These are phyloP conservation scores for Atherinosoma microstoma DNA, from an alignment of 2,797 vertebrate genomes.

Conservation along the genomic window DNA sequence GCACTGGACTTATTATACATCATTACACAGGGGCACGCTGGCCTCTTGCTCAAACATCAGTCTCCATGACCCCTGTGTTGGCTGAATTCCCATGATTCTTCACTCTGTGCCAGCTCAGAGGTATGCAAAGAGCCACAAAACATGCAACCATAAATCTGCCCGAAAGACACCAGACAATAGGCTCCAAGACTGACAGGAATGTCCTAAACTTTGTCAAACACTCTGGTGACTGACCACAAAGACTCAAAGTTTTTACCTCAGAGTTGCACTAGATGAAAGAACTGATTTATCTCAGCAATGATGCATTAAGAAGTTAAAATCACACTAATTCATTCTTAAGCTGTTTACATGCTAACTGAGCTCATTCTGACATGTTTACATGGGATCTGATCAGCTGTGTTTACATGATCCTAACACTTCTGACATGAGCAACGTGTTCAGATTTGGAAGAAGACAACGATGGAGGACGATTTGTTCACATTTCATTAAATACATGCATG, in stretches of 20 bases:
- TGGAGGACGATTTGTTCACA: too few species aligned
- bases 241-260: not conserved
- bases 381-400: too few species aligned
- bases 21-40: not conserved
- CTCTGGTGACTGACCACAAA: too few species aligned
- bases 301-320: not conserved
- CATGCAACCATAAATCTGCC: not conserved
- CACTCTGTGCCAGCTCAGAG: not conserved
- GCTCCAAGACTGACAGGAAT: slow-evolving; percentile 1
- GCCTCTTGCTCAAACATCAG: not conserved
- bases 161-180: slow-evolving; percentile 9
- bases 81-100: not conserved
- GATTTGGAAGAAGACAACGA: too few species aligned
- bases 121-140: slow-evolving; percentile 1
- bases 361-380: too few species aligned
- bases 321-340: not conserved
- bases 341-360: too few species aligned
- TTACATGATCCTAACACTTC: too few species aligned
- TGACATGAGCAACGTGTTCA: too few species aligned
- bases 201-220: slow-evolving; percentile 3
- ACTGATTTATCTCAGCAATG: not conserved
- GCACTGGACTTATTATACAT: not conserved
- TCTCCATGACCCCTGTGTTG: not conserved
- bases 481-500: too few species aligned
- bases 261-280: not conserved